phyloP scores from a whole-genome alignment of 1,140 invertebrate species.

The Probaryconus sp. region DNA sequence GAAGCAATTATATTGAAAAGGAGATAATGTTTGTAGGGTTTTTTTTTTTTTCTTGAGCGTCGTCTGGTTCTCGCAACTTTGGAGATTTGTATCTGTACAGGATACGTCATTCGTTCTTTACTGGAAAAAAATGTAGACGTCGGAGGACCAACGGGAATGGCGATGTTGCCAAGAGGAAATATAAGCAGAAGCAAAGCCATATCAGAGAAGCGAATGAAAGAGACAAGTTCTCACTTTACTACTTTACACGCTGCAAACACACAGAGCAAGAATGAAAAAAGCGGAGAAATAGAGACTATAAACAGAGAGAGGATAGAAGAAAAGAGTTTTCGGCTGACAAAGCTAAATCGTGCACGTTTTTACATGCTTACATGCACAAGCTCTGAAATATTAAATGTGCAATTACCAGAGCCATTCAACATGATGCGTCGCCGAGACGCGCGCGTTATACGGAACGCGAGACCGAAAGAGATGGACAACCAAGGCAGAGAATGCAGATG shows the following conservation, averaged over 20 bases:
- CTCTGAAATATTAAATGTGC: slow-evolving; percentile 78
- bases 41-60: slow-evolving; percentile 12
- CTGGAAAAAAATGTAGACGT: slow-evolving; percentile 37
- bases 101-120: slow-evolving; percentile 46
- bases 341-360: slow-evolving; percentile 72
- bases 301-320: slow-evolving; percentile 48
- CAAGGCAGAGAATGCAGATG: slow-evolving; percentile 11
- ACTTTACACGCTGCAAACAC: slow-evolving; percentile 67
- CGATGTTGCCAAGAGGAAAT: slow-evolving; percentile 32
- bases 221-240: slow-evolving; percentile 70
- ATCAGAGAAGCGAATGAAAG: slow-evolving; percentile 58
- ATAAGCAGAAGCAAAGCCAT: slow-evolving; percentile 35
- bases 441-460: slow-evolving; percentile 51
- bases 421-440: slow-evolving; percentile 72
- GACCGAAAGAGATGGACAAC: slow-evolving; percentile 43
- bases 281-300: slow-evolving; percentile 45
- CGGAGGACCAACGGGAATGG: slow-evolving; percentile 42
- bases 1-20: slow-evolving; percentile 28
- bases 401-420: slow-evolving; percentile 77
- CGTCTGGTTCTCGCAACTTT: slow-evolving; percentile 33
- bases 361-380: slow-evolving; percentile 73
- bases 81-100: slow-evolving; percentile 33
- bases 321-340: slow-evolving; percentile 59
- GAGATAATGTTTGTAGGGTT: not conserved
- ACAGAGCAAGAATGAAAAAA: slow-evolving; percentile 58